Evolutionary conservation across 2,888 invertebrate genomes (phyloP), one percentile per base, ranked within the genome.

Genomic region (Therioaphis trifolii): DNA sequence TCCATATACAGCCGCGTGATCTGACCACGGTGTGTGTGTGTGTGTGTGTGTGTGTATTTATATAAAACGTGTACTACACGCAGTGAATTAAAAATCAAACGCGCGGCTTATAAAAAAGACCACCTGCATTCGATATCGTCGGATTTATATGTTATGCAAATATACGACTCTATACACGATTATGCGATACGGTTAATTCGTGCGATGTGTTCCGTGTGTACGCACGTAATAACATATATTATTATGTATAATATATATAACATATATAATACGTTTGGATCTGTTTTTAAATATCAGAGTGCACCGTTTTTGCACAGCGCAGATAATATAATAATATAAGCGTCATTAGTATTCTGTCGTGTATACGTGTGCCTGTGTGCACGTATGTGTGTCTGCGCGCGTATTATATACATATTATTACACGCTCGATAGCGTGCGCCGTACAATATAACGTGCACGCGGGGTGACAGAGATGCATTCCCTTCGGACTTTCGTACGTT

Each of bases 331-430:
- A 14, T 71, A n/a, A 46, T 46, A 35, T 29, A n/a, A 29, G 49
- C 58, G 14, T 82, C 74, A 66, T 82, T 74, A 82, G 72, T 82
- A 82, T 82, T 82, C 82, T 35, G 49, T 52, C 52, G 63, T 82
- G 27, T 74, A 35, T 52, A 18, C 15, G 18, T 52, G 52, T 52
- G 27, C 4, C 1, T 4, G 27, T 46, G 24, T 58, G n/a, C 14
- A 3, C n/a, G 58, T 49, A 1, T 3, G 11, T 27, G 14, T 46
- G 18, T 14, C 7, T 52, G n/a, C 52, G 49, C 18, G 49, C 49
- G 49, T 18, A 18, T n/a, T n/a, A n/a, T n/a, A n/a, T n/a, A n/a
- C n/a, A n/a, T n/a, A n/a, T n/a, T n/a, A n/a, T n/a, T n/a, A n/a
- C n/a, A n/a, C n/a, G n/a, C n/a, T n/a, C n/a, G n/a, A n/a, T n/a